Evolutionary conservation across 2,113 vertebrate genomes (phyloP).

Genomic region (Paramisgurnus dabryanus): DNA sequence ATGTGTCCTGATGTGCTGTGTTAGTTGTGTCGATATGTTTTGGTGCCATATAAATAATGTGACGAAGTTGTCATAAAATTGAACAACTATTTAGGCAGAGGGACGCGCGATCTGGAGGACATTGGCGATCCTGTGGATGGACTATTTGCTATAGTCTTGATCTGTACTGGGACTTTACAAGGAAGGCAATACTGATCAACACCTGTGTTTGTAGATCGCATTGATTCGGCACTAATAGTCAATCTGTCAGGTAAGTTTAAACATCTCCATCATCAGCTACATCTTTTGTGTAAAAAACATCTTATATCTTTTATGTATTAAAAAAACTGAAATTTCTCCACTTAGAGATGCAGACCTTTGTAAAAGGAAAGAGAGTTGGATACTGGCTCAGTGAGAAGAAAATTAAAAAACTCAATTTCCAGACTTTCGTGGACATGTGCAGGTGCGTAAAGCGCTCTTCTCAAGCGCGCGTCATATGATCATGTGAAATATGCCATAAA

Average conservation of each 20-base stretch:
- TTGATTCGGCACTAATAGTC: neutral
- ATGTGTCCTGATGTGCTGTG: constrained; percentile 17
- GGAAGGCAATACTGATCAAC: neutral
- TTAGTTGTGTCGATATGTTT: constrained; percentile 20
- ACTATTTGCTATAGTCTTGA: neutral
- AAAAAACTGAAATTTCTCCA: neutral
- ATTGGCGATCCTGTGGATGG: neutral
- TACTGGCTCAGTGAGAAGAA: constrained; percentile 91
- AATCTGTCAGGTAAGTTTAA: constrained; percentile 19
- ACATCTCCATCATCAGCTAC: neutral
- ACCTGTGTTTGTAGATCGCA: neutral
- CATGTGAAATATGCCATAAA: neutral
- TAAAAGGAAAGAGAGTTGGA: constrained; percentile 83
- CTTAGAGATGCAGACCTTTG: constrained; percentile 82
- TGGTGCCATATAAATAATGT: constrained; percentile 34
- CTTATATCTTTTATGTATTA: neutral
- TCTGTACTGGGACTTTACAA: neutral
- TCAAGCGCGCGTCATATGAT: too few relatives aligned
- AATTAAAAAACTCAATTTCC: constrained; percentile 86
- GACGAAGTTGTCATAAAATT: constrained; percentile 33
- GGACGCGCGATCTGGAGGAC: constrained; percentile 3
- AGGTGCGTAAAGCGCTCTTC: constrained; percentile 65
- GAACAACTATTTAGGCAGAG: constrained; percentile 8
- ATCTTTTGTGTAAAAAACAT: neutral
- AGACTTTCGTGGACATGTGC: constrained; percentile 86